phyloP scores from a whole-genome alignment of 2,888 invertebrate genomes.

The Pyrocoelia pectoralis region DNA sequence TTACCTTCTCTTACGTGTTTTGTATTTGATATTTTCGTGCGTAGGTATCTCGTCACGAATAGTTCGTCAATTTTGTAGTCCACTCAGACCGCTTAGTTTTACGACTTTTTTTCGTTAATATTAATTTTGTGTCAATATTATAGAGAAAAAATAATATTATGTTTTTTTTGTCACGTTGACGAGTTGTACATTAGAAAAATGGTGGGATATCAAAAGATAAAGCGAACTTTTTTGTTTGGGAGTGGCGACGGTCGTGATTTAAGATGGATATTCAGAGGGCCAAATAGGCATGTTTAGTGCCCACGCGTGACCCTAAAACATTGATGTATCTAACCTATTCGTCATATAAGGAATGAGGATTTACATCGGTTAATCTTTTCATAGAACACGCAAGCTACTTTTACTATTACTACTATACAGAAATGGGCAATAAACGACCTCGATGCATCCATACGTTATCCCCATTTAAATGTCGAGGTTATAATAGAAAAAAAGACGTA shows the following conservation, averaged over 20 bases:
- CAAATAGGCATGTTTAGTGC: slow-evolving; percentile 17
- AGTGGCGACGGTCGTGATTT: slow-evolving; percentile 11
- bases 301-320: slow-evolving; percentile 22
- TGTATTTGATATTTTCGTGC: slow-evolving; percentile 26
- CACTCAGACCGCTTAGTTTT: too few relatives aligned
- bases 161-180: too few relatives aligned
- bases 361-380: slow-evolving; percentile 12
- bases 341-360: slow-evolving; percentile 18
- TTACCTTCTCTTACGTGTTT: slow-evolving; percentile 26
- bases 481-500: too few relatives aligned
- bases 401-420: slow-evolving; percentile 1
- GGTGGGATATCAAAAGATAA: not conserved
- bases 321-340: slow-evolving; percentile 16
- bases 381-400: slow-evolving; percentile 15
- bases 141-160: too few relatives aligned
- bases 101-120: too few relatives aligned
- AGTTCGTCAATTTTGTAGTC: too few relatives aligned
- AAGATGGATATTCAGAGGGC: slow-evolving; percentile 10
- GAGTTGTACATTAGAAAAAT: not conserved
- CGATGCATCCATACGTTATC: not conserved
- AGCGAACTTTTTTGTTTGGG: slow-evolving; percentile 2
- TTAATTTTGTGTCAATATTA: too few relatives aligned
- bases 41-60: not conserved
- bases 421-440: slow-evolving; percentile 5
- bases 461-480: not conserved